Evolutionary conservation across 2,888 invertebrate species (phyloP).

Genomic region (Conomelus anceps): DNA sequence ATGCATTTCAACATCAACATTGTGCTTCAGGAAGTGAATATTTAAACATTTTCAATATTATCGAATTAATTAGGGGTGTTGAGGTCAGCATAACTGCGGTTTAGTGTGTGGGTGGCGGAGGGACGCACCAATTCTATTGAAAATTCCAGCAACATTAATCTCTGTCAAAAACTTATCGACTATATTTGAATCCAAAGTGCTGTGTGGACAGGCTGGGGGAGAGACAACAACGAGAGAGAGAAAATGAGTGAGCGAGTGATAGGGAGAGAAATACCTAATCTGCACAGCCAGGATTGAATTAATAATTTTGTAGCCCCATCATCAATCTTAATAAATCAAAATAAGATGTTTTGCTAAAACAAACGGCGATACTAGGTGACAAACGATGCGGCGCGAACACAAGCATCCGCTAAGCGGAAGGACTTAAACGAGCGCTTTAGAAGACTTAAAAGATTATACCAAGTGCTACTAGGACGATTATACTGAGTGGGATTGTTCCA

Average conservation of each 20-base stretch:
- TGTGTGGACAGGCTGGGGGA: background rate
- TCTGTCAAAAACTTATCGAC: background rate
- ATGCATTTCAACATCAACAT: no score
- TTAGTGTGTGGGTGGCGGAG: background rate
- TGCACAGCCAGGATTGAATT: background rate
- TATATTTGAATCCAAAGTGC: no score
- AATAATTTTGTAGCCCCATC: background rate
- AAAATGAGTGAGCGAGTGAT: background rate
- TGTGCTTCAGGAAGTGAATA: no score
- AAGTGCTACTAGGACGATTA: background rate
- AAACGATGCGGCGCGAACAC: background rate
- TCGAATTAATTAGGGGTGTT: background rate
- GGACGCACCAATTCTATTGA: background rate
- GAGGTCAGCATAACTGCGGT: background rate
- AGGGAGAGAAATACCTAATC: background rate
- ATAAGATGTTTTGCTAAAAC: background rate
- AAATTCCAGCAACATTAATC: background rate
- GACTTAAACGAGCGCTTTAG: background rate
- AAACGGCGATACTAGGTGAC: background rate
- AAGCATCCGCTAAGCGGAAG: background rate
- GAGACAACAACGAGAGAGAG: background rate
- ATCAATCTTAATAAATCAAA: background rate
- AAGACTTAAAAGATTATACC: background rate
- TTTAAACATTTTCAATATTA: no score
- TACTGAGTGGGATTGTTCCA: background rate